phyloP scores from a whole-genome alignment of 2,113 vertebrate species.

The Hipposideros armiger region DNA sequence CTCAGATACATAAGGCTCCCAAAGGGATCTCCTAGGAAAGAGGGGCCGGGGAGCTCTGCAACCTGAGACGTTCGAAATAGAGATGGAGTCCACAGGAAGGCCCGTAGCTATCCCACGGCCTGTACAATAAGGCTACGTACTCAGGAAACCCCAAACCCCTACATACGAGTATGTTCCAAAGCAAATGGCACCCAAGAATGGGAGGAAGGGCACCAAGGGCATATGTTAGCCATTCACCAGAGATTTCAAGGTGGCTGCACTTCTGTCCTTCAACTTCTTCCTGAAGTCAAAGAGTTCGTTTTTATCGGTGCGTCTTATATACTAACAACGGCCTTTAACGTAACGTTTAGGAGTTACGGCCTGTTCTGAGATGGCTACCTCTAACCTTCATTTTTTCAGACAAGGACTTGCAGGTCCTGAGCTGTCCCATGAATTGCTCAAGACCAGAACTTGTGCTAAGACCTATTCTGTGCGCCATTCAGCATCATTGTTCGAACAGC shows the following conservation, averaged over 20 bases:
- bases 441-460: not conserved
- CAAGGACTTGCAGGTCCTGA: not conserved
- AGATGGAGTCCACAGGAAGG: not conserved
- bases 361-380: not conserved
- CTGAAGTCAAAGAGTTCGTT: not conserved
- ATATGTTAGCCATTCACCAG: fast-evolving
- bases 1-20: not conserved
- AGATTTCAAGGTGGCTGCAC: not conserved
- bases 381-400: not conserved
- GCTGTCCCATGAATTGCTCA: not conserved
- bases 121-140: not conserved
- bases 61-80: too few relatives aligned
- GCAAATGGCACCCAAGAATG: not conserved
- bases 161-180: not conserved
- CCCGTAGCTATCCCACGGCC: not conserved
- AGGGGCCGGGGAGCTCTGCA: too few relatives aligned
- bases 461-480: not conserved
- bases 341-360: not conserved
- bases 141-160: not conserved
- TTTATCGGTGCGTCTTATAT: not conserved
- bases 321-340: not conserved
- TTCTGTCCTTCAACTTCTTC: not conserved
- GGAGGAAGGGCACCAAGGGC: not conserved
- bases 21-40: fast-evolving
- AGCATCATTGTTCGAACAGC: not conserved